Conservation (phyloP, 2,113 vertebrate genomes). For the Romanogobio albipinnatus region DNA sequence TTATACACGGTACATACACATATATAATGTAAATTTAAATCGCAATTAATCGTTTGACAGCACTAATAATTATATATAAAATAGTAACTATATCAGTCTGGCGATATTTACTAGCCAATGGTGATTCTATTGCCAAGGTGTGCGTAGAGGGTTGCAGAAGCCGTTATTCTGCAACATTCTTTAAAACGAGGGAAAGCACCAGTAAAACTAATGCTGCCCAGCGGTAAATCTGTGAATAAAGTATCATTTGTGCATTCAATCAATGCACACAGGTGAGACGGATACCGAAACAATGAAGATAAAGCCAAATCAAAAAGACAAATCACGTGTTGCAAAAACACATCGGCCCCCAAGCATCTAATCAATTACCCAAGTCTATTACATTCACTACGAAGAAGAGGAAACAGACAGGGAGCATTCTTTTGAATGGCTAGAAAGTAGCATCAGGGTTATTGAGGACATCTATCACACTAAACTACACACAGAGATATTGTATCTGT, state of each 20-base stretch:
- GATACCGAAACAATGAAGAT: constrained; percentile 27
- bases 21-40: no score
- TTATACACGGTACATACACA: no score
- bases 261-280: constrained; percentile 41
- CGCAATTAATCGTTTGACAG: no score
- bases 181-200: neutral
- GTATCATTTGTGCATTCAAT: constrained; percentile 39
- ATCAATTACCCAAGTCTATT: constrained; percentile 54
- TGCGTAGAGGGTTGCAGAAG: no score
- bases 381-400: neutral
- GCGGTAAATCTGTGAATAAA: neutral
- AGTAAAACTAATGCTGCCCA: constrained; percentile 16
- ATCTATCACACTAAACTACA: constrained; percentile 55
- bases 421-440: constrained; percentile 44
- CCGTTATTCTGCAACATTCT: neutral
- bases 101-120: no score
- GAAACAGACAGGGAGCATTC: constrained; percentile 41
- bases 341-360: constrained; percentile 36
- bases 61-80: no score
- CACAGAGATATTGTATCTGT: constrained; percentile 53
- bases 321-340: constrained; percentile 45
- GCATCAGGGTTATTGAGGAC: constrained; percentile 51
- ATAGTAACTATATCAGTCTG: no score
- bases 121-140: no score
- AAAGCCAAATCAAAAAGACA: constrained; percentile 51